Percentiles rank a stretch among this genome's conserved stretches.
Conservation (phyloP, 2,888 invertebrate genomes). For the Caenorhabditis macrosperma region DNA sequence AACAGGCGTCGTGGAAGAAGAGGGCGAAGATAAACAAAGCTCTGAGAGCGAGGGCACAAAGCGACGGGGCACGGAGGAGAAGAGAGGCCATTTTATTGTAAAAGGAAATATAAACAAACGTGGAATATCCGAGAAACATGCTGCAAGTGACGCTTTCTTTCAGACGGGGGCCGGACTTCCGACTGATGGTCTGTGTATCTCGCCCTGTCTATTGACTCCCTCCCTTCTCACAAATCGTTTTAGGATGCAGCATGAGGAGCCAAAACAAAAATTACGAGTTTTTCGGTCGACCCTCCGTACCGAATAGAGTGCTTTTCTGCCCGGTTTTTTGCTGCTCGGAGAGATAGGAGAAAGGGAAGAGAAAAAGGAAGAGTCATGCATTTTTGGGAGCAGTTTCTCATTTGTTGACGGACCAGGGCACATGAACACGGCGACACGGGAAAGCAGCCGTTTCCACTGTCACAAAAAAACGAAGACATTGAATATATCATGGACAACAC, state of each 20-base stretch:
- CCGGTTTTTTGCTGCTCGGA: slow-evolving; percentile 16
- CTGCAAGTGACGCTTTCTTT: slow-evolving; percentile 6
- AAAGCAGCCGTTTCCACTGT: neutral
- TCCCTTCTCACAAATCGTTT: neutral
- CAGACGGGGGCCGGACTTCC: neutral
- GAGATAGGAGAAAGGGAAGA: neutral
- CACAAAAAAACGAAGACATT: neutral
- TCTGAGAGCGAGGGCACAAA: slow-evolving; percentile 4
- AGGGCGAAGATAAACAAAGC: neutral
- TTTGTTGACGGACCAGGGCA: slow-evolving; percentile 28
- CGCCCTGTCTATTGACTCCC: neutral
- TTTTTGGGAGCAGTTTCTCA: slow-evolving; percentile 41
- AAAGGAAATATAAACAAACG: slow-evolving; percentile 10
- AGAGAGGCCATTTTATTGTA: slow-evolving; percentile 5
- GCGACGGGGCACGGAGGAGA: neutral
- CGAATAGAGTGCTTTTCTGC: slow-evolving; percentile 25
- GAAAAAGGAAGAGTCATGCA: slow-evolving; percentile 46
- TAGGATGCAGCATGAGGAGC: slow-evolving; percentile 1
- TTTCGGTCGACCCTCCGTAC: slow-evolving; percentile 6
- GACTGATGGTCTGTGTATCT: neutral
- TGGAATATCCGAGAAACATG: neutral
- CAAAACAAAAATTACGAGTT: slow-evolving; percentile 33
- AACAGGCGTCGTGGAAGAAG: neutral
- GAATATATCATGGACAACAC: neutral
- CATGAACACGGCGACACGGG: neutral